A percentile compares a stretch with the other conserved stretches of the same genome.
phyloP scores from a whole-genome alignment of 2,797 vertebrate genomes.

The Falco concolor region DNA sequence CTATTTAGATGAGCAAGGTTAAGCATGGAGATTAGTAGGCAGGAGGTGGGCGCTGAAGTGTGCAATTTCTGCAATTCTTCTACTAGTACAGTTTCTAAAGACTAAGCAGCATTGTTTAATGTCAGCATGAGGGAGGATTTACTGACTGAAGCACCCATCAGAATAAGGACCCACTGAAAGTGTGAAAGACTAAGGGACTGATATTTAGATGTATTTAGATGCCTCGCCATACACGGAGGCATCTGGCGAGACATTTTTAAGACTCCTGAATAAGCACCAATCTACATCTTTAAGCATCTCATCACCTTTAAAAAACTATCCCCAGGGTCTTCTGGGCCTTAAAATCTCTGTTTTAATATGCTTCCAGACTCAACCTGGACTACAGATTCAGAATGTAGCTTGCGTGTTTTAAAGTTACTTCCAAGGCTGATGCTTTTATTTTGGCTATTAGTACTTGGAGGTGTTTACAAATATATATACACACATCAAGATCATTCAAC shows the following conservation, averaged over 20 bases:
- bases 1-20: conserved; percentile 46
- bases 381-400: background rate
- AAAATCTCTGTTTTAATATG: background rate
- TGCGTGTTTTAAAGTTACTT: background rate
- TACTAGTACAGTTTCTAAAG: background rate
- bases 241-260: conserved; percentile 12
- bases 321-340: background rate
- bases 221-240: background rate
- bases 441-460: background rate
- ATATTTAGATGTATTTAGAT: conserved; percentile 18
- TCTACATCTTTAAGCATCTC: background rate
- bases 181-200: background rate
- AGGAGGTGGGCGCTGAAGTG: conserved; percentile 45
- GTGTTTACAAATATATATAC: background rate
- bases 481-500: background rate
- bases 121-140: conserved; percentile 57
- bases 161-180: conserved; percentile 2
- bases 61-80: conserved; percentile 45
- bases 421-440: background rate
- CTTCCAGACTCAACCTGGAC: background rate
- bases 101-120: conserved; percentile 48
- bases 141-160: conserved; percentile 34
- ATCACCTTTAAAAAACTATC: background rate
- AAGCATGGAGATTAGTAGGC: conserved; percentile 47
- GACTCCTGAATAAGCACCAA: background rate